Evolutionary conservation across 2,888 invertebrate species (phyloP), one percentile per base, ranked within the genome.

Genomic region (Philhelius pedissequus): DNA sequence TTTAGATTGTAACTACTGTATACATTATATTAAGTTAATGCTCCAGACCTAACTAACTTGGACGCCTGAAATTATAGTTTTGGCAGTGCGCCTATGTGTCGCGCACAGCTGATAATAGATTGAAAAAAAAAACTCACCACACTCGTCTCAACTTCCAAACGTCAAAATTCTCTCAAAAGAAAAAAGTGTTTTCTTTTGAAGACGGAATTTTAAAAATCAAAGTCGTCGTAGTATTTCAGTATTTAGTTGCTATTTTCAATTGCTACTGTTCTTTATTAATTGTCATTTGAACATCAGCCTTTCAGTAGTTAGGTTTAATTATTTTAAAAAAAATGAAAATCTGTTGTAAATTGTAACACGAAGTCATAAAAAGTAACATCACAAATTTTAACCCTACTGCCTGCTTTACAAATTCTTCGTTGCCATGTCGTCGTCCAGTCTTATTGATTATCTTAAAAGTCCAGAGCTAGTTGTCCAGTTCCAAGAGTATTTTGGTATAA

Each of bases 401-500:
- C 9, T 20, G 11, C n/a, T n/a, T n/a, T 32, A 35, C 4, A 13
- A 35, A 4, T 48, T 48, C 22, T 48, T 7, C 4, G 20, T 20
- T n/a, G 40, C 35, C 43, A 83, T 79, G 79, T 78, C 74, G 66
- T 60, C 43, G 25, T 60, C 50, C 30, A 52, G 64, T 84, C 89
- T 92, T 2, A 92, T 96, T 89, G 94, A 95, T 88, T 94, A 94
- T 89, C 93, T 97, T 71, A 95, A 96, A 90, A 95, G 95, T 89
- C 95, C 97, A 7, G 91, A 94, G 82, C 91, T 96, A 87, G 97
- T 97, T 25, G 94, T 96, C 22, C 93, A 94, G 90, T 94, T 97
- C 88, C 97, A 97, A 91, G 93, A 94, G 88, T 95, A 94, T 90
- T 97, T 97, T 90, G 97, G 97, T 77, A 94, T 97, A 27, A 92